Base-by-base conservation (phyloP, 2,113 vertebrate species). In the Eclectus roratus region DNA sequence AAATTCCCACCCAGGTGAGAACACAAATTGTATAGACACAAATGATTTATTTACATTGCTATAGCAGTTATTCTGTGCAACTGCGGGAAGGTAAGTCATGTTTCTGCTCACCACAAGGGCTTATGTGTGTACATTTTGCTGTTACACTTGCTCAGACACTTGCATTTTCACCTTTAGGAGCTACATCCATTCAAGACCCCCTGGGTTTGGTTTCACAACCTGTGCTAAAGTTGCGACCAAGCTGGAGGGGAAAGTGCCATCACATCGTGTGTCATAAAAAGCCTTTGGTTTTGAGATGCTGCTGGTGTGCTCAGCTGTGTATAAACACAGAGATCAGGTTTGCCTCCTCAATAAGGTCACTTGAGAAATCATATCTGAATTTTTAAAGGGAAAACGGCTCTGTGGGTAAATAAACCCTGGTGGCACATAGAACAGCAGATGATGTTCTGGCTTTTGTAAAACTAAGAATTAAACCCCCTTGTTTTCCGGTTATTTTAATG, bases 181-280 rank as follows among this genome's bases (percentile, higher is more conserved):
- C 43, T 25, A 9, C 21, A 55, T 68, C 53, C 49, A 6, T 58
- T 61, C 56, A 56, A 50, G 64, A 18, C 7, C 13, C 60, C 6
- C 21, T 43, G 64, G 76, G 71, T 69, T 78, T 70, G 33, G 18
- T 88, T 64, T 83, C 56, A 55, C 33, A 78, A 37, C 46, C 17
- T 35, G 3, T 28, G 29, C 43, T 77, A 16, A 93, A 78, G 46
- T 50, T 83, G 46, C 1, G 10, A 71, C n/a, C 68, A 29, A 73
- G 50, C 33, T 85, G 74, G 71, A 69, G 65, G 61, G 39, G 11
- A 86, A 66, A 37, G 17, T 65, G n/a, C 33, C 52, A 52, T 15
- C 52, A 29, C 15, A 20, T 1, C 0, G 0, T 20, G 56, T 15
- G 71, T 73, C 52, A 5, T 35, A 52, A 23, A 25, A 53, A 9